A percentile compares a stretch with the other conserved stretches of the same genome.
Conservation (phyloP, 2,797 vertebrate genomes). For the Dallia pectoralis region DNA sequence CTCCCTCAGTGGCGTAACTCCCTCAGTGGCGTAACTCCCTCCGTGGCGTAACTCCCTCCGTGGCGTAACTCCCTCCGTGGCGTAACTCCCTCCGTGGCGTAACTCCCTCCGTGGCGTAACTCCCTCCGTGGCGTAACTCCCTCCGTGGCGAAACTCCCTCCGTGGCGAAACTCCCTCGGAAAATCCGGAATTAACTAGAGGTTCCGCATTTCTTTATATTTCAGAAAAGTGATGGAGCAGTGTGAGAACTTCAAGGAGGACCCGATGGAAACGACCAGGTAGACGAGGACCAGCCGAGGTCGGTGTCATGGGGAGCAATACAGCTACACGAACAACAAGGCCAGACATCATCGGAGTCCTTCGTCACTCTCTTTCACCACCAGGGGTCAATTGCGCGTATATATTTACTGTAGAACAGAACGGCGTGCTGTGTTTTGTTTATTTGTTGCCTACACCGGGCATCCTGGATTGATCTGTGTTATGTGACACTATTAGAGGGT, state of each 20-base stretch:
- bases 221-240: constrained; percentile 94
- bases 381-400: constrained; percentile 53
- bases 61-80: too few species aligned
- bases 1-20: too few species aligned
- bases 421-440: constrained; percentile 12
- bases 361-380: constrained; percentile 50
- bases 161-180: too few species aligned
- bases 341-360: constrained; percentile 44
- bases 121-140: too few species aligned
- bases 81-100: too few species aligned
- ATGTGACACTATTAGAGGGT: constrained; percentile 49
- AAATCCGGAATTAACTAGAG: not conserved
- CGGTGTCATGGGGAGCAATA: constrained; percentile 37
- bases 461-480: constrained; percentile 44
- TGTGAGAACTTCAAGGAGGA: constrained; percentile 95
- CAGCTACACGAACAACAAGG: constrained; percentile 28
- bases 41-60: too few species aligned
- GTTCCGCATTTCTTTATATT: constrained; percentile 10
- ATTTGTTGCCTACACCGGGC: constrained; percentile 46
- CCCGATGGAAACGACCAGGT: constrained; percentile 93
- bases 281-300: constrained; percentile 70
- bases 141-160: too few species aligned
- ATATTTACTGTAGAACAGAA: constrained; percentile 56
- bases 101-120: too few species aligned
- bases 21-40: too few species aligned